Evolutionary conservation across 2,113 vertebrate species (phyloP).

Genomic region (Nettapus auritus): DNA sequence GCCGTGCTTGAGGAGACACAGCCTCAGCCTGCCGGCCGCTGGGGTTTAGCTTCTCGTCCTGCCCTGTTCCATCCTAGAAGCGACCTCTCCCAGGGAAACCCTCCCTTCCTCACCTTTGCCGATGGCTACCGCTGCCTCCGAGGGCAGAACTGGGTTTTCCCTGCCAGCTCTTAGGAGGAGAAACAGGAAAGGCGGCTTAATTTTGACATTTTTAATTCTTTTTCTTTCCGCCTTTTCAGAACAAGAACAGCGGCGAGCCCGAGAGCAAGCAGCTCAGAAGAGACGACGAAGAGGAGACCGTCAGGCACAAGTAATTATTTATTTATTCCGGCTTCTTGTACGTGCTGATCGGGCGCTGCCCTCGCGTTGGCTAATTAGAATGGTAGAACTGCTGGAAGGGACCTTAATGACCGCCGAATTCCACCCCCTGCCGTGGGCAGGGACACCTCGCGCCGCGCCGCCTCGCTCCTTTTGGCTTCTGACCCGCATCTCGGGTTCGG

Average conservation of each 20-base stretch:
- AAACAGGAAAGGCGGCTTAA: background rate
- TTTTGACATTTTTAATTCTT: too few species aligned
- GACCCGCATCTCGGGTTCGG: rapidly evolving
- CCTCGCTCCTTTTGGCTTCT: background rate
- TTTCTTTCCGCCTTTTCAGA: too few species aligned
- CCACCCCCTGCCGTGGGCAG: too few species aligned
- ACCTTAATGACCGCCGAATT: too few species aligned
- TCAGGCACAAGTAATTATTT: slow-evolving; percentile 82
- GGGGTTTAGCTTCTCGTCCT: background rate
- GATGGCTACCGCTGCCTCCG: background rate
- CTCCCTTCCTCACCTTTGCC: rapidly evolving
- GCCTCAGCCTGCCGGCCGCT: background rate
- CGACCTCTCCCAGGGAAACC: background rate
- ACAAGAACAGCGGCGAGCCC: slow-evolving; percentile 76
- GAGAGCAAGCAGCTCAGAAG: slow-evolving; percentile 77
- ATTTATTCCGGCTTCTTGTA: background rate
- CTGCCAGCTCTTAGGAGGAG: background rate
- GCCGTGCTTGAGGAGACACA: background rate
- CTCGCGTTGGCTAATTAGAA: background rate
- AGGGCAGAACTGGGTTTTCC: background rate
- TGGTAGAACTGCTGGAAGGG: background rate
- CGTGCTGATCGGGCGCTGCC: background rate
- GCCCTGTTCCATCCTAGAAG: background rate
- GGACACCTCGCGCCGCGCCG: too few species aligned
- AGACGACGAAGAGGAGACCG: slow-evolving; percentile 69